Base-by-base conservation (phyloP, 2,113 vertebrate genomes). In the Steatornis caripensis region DNA sequence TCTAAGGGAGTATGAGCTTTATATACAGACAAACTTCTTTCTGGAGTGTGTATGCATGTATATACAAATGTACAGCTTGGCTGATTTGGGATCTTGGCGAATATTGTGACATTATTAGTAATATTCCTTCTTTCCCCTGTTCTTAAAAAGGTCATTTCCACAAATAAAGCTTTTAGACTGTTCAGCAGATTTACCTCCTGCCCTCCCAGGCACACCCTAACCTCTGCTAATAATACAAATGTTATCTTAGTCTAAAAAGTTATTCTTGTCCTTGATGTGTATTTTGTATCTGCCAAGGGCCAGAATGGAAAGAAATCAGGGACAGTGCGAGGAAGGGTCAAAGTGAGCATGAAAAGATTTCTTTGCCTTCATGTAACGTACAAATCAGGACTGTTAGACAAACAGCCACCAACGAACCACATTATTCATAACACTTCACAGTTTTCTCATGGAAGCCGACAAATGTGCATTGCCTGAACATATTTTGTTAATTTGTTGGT, bases 371-470 rank as follows among this genome's bases (percentile, higher is more conserved):
- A 41, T 89, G 36, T 66, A 88, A 87, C 0, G 0, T 62, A 85
- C 41, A 87, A 95, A 92, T 58, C 7, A 4, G 70, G 87, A 91
- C 92, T 88, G 86, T 94, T 93, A 93, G 92, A 85, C 82, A 95
- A 95, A 84, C 93, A 94, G 86, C 79, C 90, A 91, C 89, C 84
- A 82, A 79, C 8, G 39, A 96, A 68, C 84, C 87, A n/a, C 76
- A 95, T 96, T 96, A 96, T 96, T 97, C 93, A 94, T 96, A 96
- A 92, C 87, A 93, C 87, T 96, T 96, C 93, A 96, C 95, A 97
- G 94, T 95, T 97, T 97, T 95, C 81, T 94, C 70, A 72, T 94
- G 87, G 89, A 97, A 92, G 87, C 84, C 81, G 36, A 93, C 91
- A 97, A 96, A 96, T 86, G 93, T 89, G 92, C 87, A 57, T 87